Percentiles rank a stretch among this genome's conserved stretches.
Conservation (phyloP, 2,888 invertebrate species). For the Amphipyra berbera region DNA sequence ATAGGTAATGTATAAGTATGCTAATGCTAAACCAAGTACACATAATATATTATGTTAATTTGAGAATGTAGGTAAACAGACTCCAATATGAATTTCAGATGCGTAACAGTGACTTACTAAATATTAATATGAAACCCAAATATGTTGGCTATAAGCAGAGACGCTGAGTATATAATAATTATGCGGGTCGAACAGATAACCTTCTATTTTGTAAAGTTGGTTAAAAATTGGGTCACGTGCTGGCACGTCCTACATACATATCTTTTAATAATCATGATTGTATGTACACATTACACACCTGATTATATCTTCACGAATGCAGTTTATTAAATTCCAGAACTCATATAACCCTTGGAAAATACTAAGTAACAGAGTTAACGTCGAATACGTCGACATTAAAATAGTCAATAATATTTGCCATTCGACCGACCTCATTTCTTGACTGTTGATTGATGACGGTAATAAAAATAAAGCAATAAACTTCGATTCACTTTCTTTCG, state of each 20-base stretch:
- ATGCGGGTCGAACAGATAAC: conserved; percentile 36
- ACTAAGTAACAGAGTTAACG: not conserved
- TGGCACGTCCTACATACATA: conserved; percentile 25
- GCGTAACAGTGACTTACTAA: conserved; percentile 21
- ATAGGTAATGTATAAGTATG: not conserved
- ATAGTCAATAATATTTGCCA: not conserved
- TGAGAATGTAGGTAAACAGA: conserved; percentile 43
- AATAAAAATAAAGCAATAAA: conserved; percentile 45
- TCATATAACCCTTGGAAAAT: not conserved
- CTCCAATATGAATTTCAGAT: conserved; percentile 40
- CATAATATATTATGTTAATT: conserved; percentile 1
- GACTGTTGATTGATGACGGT: conserved; percentile 29
- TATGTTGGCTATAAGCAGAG: conserved; percentile 10
- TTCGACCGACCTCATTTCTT: conserved; percentile 24
- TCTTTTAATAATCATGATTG: conserved; percentile 20
- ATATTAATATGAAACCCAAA: conserved; percentile 42
- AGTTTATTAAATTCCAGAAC: not conserved
- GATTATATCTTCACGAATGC: not conserved
- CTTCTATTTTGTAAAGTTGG: conserved; percentile 34
- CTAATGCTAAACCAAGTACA: conserved; percentile 6
- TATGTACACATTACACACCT: conserved; percentile 3
- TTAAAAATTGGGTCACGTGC: conserved; percentile 41
- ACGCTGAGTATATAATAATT: conserved; percentile 22
- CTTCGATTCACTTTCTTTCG: conserved; percentile 43
- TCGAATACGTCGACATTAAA: no score